These are phyloP conservation scores for Mionectes macconnelli DNA, from an alignment of 2,113 vertebrate species.

Conservation along the genomic window DNA sequence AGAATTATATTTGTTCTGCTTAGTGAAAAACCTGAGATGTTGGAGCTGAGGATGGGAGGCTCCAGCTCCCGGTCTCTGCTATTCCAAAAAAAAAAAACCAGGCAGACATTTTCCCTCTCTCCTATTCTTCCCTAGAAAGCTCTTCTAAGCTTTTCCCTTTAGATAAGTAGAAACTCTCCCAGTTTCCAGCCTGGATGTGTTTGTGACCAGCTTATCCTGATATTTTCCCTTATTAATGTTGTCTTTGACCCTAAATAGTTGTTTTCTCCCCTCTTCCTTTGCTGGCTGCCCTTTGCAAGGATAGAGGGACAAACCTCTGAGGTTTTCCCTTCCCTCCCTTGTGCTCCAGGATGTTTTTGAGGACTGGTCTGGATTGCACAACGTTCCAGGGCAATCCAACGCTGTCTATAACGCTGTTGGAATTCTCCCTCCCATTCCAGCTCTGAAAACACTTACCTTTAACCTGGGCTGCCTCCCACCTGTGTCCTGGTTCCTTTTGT, in stretches of 20 bases:
- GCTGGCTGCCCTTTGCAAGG: background rate
- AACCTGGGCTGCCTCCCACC: background rate
- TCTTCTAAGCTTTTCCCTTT: background rate
- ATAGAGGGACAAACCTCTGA: background rate
- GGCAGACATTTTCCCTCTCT: background rate
- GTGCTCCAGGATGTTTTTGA: background rate
- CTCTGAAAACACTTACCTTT: background rate
- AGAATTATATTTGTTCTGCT: background rate
- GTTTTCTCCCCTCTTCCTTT: background rate
- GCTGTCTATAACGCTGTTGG: background rate
- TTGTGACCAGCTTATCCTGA: background rate
- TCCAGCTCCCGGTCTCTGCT: background rate
- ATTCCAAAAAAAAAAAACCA: background rate
- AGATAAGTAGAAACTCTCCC: background rate
- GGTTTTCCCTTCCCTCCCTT: background rate
- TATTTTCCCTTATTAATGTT: background rate
- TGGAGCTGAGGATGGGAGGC: background rate
- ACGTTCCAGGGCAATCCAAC: background rate
- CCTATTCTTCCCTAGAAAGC: background rate
- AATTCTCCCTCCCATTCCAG: background rate
- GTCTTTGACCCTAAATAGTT: background rate
- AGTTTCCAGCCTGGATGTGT: background rate
- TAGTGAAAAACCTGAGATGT: background rate
- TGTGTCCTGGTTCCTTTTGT: background rate
- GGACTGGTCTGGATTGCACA: background rate